A percentile compares a stretch with the other conserved stretches of the same genome.
Conservation (phyloP, 2,113 vertebrate species). For the Riparia riparia region DNA sequence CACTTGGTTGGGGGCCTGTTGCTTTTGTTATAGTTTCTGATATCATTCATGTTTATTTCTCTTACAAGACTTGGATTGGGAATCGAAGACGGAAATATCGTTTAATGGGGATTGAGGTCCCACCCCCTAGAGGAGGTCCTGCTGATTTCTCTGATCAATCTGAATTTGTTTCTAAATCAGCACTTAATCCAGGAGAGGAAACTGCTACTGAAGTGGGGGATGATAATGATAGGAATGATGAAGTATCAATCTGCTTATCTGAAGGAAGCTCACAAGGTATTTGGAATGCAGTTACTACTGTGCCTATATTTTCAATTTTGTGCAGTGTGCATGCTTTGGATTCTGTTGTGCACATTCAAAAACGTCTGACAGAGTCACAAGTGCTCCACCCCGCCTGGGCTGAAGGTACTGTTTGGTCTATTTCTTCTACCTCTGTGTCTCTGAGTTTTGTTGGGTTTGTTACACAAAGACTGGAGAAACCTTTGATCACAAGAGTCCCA, state of each 20-base stretch:
- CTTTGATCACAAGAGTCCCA: not conserved
- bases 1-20: slow-evolving; percentile 38
- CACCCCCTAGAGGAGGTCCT: slow-evolving; percentile 93
- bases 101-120: slow-evolving; percentile 97
- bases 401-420: not conserved
- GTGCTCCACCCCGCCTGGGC: not conserved
- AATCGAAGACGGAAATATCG: slow-evolving; percentile 98
- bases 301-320: slow-evolving; percentile 21
- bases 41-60: slow-evolving; percentile 71
- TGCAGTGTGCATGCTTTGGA: slow-evolving; percentile 57
- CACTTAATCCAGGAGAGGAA: slow-evolving; percentile 84
- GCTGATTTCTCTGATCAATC: slow-evolving; percentile 89
- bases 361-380: not conserved
- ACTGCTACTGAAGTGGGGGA: slow-evolving; percentile 84
- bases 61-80: slow-evolving; percentile 96
- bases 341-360: slow-evolving; percentile 30
- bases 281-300: slow-evolving; percentile 48
- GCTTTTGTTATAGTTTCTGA: slow-evolving; percentile 55
- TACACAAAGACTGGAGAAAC: not conserved
- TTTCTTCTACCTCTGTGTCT: not conserved
- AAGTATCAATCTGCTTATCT: slow-evolving; percentile 89
- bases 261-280: slow-evolving; percentile 90
- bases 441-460: not conserved
- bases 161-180: slow-evolving; percentile 81
- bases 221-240: slow-evolving; percentile 89